Evolutionary conservation across 2,113 vertebrate species (phyloP), one percentile per base, ranked within the genome.

Genomic region (Zosterops borbonicus): DNA sequence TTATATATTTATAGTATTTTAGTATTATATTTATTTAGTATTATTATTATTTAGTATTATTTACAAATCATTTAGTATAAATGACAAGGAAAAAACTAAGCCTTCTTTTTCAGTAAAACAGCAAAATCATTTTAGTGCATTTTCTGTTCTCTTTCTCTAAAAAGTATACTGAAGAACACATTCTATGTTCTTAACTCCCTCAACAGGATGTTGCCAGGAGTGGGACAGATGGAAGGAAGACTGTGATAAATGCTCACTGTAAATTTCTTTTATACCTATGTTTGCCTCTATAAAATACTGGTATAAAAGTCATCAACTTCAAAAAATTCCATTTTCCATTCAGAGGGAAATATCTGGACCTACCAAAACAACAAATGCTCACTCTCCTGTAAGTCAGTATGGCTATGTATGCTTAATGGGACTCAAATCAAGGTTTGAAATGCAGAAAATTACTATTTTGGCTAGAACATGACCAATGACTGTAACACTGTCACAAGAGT

Each of bases 171-270:
- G 12, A 67, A 69, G 14, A 29, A 85, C 9, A 64, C 8, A 12
- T 19, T 55, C 25, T 31, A 10, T 4, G 3, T n/a, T 85, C 31
- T 73, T 49, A 64, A 67, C 4, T 5, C 20, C 11, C 11, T 87
- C 49, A 37, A 37, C 2, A 50, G 33, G 39, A 50, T 74, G 13
- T 31, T 69, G 20, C 23, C 53, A 73, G 22, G 28, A 62, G 27
- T 19, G 10, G 41, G 53, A 49, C 37, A 78, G 41, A 31, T 56
- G 10, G 53, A 82, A 90, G 17, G 17, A 71, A 80, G 33, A 29
- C 29, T 35, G 25, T 10, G 12, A n/a, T 14, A 27, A 87, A 67
- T 0, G 0, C 2, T 39, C 17, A 56, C 4, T 27, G 24, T 9
- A n/a, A 47, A 22, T 12, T 20, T 31, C 17, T 44, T 77, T 85